A percentile compares a stretch with the other conserved stretches of the same genome.
Evolutionary conservation across 2,113 vertebrate species (phyloP).

Genomic region (Mustela lutreola): DNA sequence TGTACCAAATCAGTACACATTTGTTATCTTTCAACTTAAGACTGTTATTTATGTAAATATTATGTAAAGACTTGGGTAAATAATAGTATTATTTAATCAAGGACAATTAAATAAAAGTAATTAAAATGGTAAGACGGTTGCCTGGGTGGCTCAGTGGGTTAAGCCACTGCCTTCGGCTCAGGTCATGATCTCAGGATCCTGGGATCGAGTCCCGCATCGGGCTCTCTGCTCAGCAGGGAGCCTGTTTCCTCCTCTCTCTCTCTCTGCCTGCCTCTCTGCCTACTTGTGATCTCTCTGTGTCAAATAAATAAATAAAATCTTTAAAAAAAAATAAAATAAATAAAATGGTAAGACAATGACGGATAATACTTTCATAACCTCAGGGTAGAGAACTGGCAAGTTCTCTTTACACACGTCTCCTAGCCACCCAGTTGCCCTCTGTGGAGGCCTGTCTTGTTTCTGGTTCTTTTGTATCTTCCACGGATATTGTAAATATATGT

Average conservation of each 20-base stretch:
- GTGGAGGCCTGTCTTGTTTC: not conserved
- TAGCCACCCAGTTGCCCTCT: not conserved
- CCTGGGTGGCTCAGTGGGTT: too few relatives aligned
- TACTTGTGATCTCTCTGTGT: too few relatives aligned
- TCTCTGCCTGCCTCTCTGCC: too few relatives aligned
- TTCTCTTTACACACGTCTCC: not conserved
- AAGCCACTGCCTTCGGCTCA: too few relatives aligned
- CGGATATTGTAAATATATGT: not conserved
- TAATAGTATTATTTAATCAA: not conserved
- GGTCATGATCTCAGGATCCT: too few relatives aligned
- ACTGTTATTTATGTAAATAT: not conserved
- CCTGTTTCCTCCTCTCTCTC: too few relatives aligned
- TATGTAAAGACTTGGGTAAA: not conserved
- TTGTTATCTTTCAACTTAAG: not conserved
- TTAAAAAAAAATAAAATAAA: not conserved
- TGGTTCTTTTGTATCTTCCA: not conserved
- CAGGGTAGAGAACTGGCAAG: not conserved
- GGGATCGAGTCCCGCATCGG: too few relatives aligned
- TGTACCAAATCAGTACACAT: not conserved
- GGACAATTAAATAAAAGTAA: not conserved
- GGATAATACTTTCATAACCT: not conserved
- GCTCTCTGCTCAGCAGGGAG: too few relatives aligned
- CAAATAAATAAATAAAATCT: too few relatives aligned
- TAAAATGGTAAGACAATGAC: not conserved
- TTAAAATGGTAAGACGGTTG: not conserved